Percentiles rank a stretch among this genome's conserved stretches.
Evolutionary conservation across 2,797 vertebrate genomes (phyloP).

Genomic region (Enteromius fasciolatus): DNA sequence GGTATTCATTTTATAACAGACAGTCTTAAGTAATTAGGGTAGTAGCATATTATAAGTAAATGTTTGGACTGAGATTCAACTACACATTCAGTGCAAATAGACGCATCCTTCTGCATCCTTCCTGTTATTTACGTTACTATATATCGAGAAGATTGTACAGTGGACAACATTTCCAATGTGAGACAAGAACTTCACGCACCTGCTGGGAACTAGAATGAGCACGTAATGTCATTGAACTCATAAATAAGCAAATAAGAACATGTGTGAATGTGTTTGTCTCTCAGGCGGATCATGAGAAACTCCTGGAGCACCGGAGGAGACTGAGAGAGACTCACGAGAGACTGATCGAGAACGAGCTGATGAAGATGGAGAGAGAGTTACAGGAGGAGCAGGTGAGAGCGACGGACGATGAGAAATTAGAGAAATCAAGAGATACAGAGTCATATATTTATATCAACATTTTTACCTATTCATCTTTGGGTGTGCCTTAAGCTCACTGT

Average conservation of each 20-base stretch:
- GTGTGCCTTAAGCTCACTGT: not conserved
- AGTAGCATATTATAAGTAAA: not conserved
- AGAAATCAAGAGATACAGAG: not conserved
- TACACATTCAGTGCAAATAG: not conserved
- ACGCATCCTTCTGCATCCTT: too few relatives aligned
- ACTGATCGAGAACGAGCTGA: slow-evolving; percentile 79
- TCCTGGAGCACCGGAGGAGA: slow-evolving; percentile 76
- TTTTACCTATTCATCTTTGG: not conserved
- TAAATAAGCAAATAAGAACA: not conserved
- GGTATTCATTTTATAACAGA: not conserved
- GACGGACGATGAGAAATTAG: not conserved
- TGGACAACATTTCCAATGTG: not conserved
- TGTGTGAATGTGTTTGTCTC: slow-evolving; percentile 57
- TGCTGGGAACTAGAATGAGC: not conserved
- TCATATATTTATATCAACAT: not conserved
- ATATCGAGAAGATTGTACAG: not conserved
- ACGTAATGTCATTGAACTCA: not conserved
- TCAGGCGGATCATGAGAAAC: slow-evolving; percentile 75
- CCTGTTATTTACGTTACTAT: not conserved
- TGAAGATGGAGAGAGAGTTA: slow-evolving; percentile 76
- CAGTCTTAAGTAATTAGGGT: not conserved
- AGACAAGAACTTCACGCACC: not conserved
- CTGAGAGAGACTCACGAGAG: slow-evolving; percentile 77
- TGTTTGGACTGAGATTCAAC: not conserved
- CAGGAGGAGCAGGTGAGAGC: slow-evolving; percentile 67